A percentile compares a stretch with the other conserved stretches of the same genome.
phyloP scores from a whole-genome alignment of 2,797 vertebrate genomes.

The Poeciliopsis gracilis region DNA sequence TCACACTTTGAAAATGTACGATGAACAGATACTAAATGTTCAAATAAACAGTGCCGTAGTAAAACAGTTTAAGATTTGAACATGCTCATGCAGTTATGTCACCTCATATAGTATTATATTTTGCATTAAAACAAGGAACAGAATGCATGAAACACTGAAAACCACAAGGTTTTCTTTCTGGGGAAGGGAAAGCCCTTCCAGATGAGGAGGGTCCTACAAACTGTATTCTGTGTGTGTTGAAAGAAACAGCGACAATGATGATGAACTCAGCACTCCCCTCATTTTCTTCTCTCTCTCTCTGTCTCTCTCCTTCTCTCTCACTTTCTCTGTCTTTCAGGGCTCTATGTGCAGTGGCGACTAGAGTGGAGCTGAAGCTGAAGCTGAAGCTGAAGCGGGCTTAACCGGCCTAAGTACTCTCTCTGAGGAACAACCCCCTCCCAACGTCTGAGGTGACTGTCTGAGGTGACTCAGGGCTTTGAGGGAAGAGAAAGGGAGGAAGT shows the following conservation, averaged over 20 bases:
- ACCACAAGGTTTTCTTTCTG: slow-evolving; percentile 9
- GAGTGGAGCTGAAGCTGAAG: slow-evolving; percentile 19
- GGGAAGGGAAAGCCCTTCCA: slow-evolving; percentile 48
- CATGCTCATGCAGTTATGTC: neutral
- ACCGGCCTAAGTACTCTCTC: slow-evolving; percentile 63
- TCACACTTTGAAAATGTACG: neutral
- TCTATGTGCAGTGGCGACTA: slow-evolving; percentile 60
- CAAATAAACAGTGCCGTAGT: neutral
- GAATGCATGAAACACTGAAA: neutral
- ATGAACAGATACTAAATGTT: neutral
- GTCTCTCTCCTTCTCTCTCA: slow-evolving; percentile 27
- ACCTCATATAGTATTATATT: neutral
- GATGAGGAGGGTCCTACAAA: slow-evolving; percentile 34
- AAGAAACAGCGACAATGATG: slow-evolving; percentile 24
- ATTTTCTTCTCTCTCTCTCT: slow-evolving; percentile 33
- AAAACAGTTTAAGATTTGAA: neutral
- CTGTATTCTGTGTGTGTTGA: slow-evolving; percentile 5
- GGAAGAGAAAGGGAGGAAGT: slow-evolving; percentile 26
- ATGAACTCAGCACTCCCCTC: slow-evolving; percentile 62
- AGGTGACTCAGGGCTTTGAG: slow-evolving; percentile 73
- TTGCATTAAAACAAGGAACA: neutral
- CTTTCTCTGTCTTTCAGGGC: slow-evolving; percentile 55
- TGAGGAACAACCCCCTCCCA: slow-evolving; percentile 57
- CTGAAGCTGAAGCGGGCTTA: slow-evolving; percentile 54
- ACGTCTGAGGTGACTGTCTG: slow-evolving; percentile 74